Evolutionary conservation across 2,888 invertebrate genomes (phyloP), one percentile per base, ranked within the genome.

Genomic region (Diarsia mendica): DNA sequence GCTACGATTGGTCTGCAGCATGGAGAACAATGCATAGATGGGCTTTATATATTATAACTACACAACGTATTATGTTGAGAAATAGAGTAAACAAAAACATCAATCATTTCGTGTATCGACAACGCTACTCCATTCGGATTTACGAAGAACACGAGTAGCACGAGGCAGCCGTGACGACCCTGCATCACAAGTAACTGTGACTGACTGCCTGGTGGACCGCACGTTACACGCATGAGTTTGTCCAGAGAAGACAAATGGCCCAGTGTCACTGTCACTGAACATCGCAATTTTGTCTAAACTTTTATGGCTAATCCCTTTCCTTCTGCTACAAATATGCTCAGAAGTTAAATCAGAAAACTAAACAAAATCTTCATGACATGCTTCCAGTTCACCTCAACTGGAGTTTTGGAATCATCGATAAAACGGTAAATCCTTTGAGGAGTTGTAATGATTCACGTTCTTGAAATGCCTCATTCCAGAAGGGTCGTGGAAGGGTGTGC

Each of bases 51-150:
- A n/a, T n/a, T n/a, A n/a, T 60, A 60, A 68, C 39, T 44, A 20
- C 15, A n/a, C 53, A 23, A 28, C 39, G 15, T 39, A 73, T 75
- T 55, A 58, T 58, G 28, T 5, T 11, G 3, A 66, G 28, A 66
- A n/a, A 49, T 46, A 71, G n/a, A 67, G 46, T 33, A 67, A 67
- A 53, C 53, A 53, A 23, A 49, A 51, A 8, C 5, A 23, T 65
- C 48, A 3, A 69, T 61, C 53, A 18, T 48, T 20, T 44, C n/a
- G 28, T 74, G 74, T 39, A 73, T 66, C 46, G 53, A 67, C 58
- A 51, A n/a, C n/a, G 4, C n/a, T 9, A 18, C 28, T 60, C 33
- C 49, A 23, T 75, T 49, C 66, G 10, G 10, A n/a, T 66, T 39
- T 33, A 51, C 51, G 51, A 75, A 58, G 1, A 58, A 15, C 15